Conservation (phyloP, 2,797 vertebrate species). For the Rhynchotus rufescens region DNA sequence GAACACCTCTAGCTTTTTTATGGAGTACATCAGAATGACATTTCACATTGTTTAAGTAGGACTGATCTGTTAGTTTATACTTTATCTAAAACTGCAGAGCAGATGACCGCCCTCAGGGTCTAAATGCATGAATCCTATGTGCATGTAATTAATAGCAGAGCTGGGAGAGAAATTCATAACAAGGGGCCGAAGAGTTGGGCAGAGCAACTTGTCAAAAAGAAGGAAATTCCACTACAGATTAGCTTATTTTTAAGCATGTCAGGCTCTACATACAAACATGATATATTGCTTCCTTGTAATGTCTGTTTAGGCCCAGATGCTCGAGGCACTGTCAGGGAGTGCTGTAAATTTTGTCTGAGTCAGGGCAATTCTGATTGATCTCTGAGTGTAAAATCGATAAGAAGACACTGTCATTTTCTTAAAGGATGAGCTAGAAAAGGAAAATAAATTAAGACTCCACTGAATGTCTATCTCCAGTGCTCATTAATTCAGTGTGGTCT, state of each 20-base stretch:
- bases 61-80: constrained; percentile 87
- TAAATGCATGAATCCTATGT: constrained; percentile 83
- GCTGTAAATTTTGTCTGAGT: constrained; percentile 97
- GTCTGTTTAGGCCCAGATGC: constrained; percentile 84
- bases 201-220: constrained; percentile 89
- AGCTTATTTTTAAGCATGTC: constrained; percentile 94
- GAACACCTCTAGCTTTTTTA: constrained; percentile 83
- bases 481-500: constrained; percentile 93
- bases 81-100: constrained; percentile 84
- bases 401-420: constrained; percentile 99
- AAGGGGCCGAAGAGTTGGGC: constrained; percentile 82
- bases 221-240: constrained; percentile 91
- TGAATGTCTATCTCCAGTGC: constrained; percentile 87
- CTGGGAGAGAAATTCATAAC: constrained; percentile 81
- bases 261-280: constrained; percentile 86
- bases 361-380: constrained; percentile 99
- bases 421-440: constrained; percentile 96
- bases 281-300: constrained; percentile 89
- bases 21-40: constrained; percentile 81
- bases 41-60: constrained; percentile 86
- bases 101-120: constrained; percentile 85
- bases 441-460: constrained; percentile 99
- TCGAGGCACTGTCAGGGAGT: constrained; percentile 83
- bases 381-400: constrained; percentile 99
- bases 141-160: constrained; percentile 84